A percentile compares a stretch with the other conserved stretches of the same genome.
These are phyloP conservation scores for Ia io DNA, from an alignment of 2,113 vertebrate species.

Conservation along the genomic window DNA sequence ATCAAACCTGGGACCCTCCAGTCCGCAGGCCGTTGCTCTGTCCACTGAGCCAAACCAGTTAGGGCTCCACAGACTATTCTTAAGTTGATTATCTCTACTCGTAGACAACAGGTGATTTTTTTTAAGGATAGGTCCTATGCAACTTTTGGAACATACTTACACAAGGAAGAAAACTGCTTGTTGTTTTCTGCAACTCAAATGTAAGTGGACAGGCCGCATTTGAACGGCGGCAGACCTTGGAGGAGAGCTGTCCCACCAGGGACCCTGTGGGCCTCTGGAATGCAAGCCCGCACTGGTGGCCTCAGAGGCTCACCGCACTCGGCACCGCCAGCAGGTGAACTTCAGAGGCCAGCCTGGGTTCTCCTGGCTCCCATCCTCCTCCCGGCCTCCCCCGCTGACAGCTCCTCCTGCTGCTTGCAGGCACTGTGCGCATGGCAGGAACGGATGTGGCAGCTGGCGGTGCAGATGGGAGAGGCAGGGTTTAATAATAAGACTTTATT, in stretches of 20 bases:
- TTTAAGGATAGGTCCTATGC: not conserved
- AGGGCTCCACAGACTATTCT: not conserved
- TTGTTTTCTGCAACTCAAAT: not conserved
- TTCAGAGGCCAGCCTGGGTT: not conserved
- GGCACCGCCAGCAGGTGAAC: not conserved
- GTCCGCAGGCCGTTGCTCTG: too few species aligned
- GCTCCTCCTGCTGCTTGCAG: not conserved
- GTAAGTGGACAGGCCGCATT: not conserved
- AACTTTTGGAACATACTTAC: not conserved
- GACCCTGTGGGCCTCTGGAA: not conserved
- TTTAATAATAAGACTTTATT: constrained; percentile 17
- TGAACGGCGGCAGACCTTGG: not conserved
- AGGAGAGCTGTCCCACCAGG: not conserved
- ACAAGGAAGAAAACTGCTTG: not conserved
- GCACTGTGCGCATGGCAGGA: not conserved
- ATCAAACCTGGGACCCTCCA: too few species aligned
- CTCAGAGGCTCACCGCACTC: not conserved
- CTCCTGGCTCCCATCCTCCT: not conserved
- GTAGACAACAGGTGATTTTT: not conserved
- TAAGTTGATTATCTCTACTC: not conserved
- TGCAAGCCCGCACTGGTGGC: not conserved
- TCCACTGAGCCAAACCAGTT: too few species aligned
- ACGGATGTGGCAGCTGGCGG: constrained; percentile 9
- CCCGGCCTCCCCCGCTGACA: not conserved
- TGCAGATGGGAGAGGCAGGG: constrained; percentile 2